These are phyloP conservation scores for Hozukius guyotensis DNA, from an alignment of 2,797 vertebrate genomes.

Conservation along the genomic window DNA sequence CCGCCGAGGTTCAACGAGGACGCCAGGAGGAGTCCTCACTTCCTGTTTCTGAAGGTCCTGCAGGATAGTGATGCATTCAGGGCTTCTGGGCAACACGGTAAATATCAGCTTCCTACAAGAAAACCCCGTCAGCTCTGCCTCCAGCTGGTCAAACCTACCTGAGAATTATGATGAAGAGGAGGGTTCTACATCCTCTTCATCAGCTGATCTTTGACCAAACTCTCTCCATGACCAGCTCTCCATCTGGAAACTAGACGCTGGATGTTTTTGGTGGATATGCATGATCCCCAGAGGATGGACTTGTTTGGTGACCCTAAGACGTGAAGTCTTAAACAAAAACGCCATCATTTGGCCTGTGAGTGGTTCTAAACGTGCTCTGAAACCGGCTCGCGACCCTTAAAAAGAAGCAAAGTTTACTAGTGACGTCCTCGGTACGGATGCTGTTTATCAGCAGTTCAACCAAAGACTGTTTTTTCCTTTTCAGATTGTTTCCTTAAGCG, in stretches of 20 bases:
- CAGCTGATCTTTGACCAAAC: neutral
- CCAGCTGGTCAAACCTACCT: neutral
- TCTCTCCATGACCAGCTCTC: neutral
- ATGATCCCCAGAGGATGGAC: neutral
- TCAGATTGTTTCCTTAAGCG: neutral
- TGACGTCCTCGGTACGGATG: neutral
- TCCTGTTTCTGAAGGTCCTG: neutral
- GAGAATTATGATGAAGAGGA: neutral
- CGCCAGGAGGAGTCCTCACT: neutral
- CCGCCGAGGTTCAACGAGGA: neutral
- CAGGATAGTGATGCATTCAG: neutral
- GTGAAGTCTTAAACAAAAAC: too few species aligned
- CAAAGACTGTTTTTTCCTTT: neutral
- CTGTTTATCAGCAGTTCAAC: neutral
- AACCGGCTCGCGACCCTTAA: neutral
- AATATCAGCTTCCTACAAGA: neutral
- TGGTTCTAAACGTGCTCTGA: too few species aligned
- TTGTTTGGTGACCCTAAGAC: neutral
- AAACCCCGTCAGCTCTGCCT: neutral
- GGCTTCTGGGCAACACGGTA: neutral
- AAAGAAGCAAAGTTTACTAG: neutral
- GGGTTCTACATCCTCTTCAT: too few species aligned
- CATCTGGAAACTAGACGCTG: neutral
- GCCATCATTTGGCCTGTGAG: too few species aligned
- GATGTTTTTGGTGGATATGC: neutral